Conservation (phyloP, 2,797 vertebrate genomes). For the Aselliscus stoliczkanus region DNA sequence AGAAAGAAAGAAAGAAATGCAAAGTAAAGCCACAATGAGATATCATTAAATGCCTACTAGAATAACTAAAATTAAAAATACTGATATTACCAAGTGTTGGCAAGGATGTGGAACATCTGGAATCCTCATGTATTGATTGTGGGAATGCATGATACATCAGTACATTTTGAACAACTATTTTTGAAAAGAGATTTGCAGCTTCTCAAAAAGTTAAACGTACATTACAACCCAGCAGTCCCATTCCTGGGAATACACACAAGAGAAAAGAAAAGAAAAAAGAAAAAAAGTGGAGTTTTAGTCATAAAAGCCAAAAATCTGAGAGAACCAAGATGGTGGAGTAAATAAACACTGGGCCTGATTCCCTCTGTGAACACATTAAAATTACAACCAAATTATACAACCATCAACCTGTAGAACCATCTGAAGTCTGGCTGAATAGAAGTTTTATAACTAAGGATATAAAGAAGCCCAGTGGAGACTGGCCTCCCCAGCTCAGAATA, state of each 20-base stretch:
- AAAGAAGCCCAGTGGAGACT: too few relatives aligned
- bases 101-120: background rate
- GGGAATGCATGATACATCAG: background rate
- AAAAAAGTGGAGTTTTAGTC: too few relatives aligned
- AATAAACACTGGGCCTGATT: too few relatives aligned
- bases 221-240: background rate
- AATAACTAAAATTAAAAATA: background rate
- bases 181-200: background rate
- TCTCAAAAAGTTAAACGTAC: background rate
- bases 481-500: too few relatives aligned
- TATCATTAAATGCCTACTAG: background rate
- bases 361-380: too few relatives aligned
- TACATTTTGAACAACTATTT: background rate
- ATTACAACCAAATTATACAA: too few relatives aligned
- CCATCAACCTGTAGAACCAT: too few relatives aligned
- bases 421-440: too few relatives aligned
- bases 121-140: background rate
- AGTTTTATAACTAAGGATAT: too few relatives aligned
- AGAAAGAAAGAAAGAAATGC: background rate
- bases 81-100: background rate
- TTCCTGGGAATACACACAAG: background rate
- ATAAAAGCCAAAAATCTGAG: background rate
- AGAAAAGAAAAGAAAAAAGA: constrained; percentile 21
- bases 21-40: background rate
- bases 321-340: too few relatives aligned